Conservation (phyloP, 2,888 invertebrate genomes). For the Morpho deidamia region DNA sequence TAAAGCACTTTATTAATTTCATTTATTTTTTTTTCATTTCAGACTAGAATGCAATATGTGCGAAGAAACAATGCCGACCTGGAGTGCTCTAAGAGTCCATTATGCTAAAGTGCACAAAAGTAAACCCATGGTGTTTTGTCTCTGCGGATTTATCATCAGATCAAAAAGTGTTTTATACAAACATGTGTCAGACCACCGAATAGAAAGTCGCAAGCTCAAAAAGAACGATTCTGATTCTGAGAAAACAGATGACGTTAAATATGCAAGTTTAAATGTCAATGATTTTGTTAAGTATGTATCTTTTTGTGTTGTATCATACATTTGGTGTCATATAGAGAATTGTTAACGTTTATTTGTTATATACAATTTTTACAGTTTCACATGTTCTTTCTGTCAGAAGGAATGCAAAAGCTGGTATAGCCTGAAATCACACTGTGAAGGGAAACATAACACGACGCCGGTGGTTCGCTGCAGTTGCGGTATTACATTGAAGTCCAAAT, state of each 20-base stretch:
- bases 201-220: constrained; percentile 44
- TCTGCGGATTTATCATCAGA: constrained; percentile 57
- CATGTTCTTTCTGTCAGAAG: constrained; percentile 57
- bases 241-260: constrained; percentile 41
- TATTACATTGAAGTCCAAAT: constrained; percentile 66
- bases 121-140: constrained; percentile 51
- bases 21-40: constrained; percentile 30
- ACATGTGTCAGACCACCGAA: constrained; percentile 60
- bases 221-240: constrained; percentile 37
- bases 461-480: constrained; percentile 69
- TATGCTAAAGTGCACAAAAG: constrained; percentile 49
- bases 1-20: too few species aligned
- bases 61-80: constrained; percentile 47
- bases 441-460: constrained; percentile 50
- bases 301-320: background rate
- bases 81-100: constrained; percentile 50
- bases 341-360: background rate
- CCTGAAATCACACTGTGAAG: constrained; percentile 57
- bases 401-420: constrained; percentile 69
- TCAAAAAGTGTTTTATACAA: constrained; percentile 64
- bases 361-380: constrained; percentile 48
- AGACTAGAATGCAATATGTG: constrained; percentile 58
- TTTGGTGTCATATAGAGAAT: too few species aligned
- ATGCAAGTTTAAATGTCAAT: constrained; percentile 51
- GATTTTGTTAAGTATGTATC: constrained; percentile 59